Conservation (phyloP, 2,888 invertebrate species). For the Himalopsyche tibetana region DNA sequence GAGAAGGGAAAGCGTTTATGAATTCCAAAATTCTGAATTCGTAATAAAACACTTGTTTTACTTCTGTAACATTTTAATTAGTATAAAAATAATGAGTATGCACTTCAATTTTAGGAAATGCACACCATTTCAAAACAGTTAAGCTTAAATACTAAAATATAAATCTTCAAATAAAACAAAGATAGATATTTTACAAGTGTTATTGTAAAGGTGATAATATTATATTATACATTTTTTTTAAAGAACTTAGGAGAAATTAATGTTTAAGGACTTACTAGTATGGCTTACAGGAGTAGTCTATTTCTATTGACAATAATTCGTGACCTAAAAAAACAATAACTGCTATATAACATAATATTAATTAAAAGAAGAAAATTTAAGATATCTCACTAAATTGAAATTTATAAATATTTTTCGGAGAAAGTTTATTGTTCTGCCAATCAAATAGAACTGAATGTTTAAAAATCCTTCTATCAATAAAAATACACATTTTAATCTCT, state of each 20-base stretch:
- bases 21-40: too few relatives aligned
- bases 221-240: background rate
- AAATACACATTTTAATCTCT: too few relatives aligned
- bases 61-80: constrained; percentile 30
- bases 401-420: too few relatives aligned
- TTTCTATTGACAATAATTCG: background rate
- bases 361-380: too few relatives aligned
- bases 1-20: too few relatives aligned
- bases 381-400: too few relatives aligned
- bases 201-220: background rate
- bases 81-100: constrained; percentile 26
- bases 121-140: constrained; percentile 34
- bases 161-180: constrained; percentile 24
- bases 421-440: too few relatives aligned
- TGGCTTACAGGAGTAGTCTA: background rate
- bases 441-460: too few relatives aligned
- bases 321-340: constrained; percentile 14
- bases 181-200: background rate
- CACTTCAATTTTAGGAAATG: background rate
- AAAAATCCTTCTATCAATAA: too few relatives aligned
- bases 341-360: too few relatives aligned
- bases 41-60: background rate
- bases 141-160: constrained; percentile 34
- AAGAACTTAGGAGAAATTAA: background rate
- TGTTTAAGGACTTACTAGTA: background rate